These are phyloP conservation scores for Zoanthus solanderi DNA, from an alignment of 92 coral and sea anemone genomes.

Conservation along the genomic window DNA sequence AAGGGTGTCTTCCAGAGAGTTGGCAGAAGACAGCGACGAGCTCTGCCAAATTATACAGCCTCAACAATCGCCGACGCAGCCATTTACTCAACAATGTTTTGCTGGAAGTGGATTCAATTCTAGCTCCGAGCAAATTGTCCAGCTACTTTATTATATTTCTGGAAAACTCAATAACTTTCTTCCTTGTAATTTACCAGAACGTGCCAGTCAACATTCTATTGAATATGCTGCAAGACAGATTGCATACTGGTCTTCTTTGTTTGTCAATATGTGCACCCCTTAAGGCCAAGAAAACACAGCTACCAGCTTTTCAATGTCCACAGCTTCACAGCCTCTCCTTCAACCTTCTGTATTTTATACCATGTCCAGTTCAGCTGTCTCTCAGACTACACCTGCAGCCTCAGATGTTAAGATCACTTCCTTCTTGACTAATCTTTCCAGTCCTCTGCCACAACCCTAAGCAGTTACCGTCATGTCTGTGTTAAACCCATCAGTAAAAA, in stretches of 20 bases:
- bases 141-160: slow-evolving; percentile 3
- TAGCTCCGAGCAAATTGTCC: slow-evolving; percentile 7
- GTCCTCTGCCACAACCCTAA: too few species aligned
- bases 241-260: slow-evolving; percentile 9
- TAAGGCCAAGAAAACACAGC: background rate
- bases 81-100: background rate
- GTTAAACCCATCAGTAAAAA: background rate
- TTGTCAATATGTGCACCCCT: slow-evolving; percentile 1
- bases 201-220: background rate
- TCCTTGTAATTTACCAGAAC: slow-evolving; percentile 12
- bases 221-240: slow-evolving; percentile 20
- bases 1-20: background rate
- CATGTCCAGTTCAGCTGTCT: background rate
- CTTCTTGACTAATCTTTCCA: too few species aligned
- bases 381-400: background rate
- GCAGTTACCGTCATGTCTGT: too few species aligned
- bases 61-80: background rate
- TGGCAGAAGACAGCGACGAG: background rate
- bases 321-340: background rate
- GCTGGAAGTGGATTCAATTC: background rate
- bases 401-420: background rate
- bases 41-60: background rate
- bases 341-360: background rate
- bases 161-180: background rate
- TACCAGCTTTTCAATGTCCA: background rate